phyloP scores from a whole-genome alignment of 2,797 vertebrate genomes.

The Cossypha polioptera region DNA sequence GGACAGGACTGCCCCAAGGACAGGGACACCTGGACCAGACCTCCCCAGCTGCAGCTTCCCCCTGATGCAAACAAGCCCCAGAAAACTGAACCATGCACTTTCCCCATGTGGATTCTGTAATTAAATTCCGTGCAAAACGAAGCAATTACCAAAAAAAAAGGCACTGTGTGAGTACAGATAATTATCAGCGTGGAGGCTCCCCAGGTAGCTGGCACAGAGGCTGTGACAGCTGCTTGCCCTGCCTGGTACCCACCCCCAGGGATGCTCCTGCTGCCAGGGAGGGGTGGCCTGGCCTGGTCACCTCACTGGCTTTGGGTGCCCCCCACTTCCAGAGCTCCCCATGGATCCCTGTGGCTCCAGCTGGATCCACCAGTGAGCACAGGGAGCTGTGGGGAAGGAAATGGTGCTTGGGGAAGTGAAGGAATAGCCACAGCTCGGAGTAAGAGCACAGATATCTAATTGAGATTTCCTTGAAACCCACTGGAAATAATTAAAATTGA shows the following conservation, averaged over 20 bases:
- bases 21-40: accelerated
- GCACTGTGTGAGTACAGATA: background rate
- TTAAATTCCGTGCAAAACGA: slow-evolving; percentile 22
- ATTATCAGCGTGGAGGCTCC: background rate
- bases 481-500: slow-evolving; percentile 68
- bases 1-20: background rate
- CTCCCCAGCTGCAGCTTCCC: background rate
- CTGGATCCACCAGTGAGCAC: background rate
- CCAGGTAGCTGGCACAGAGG: background rate
- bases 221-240: background rate
- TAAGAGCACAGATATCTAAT: background rate
- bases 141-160: slow-evolving; percentile 6
- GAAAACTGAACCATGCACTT: accelerated
- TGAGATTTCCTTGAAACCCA: slow-evolving; percentile 61
- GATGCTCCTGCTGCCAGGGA: background rate
- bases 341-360: accelerated
- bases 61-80: accelerated
- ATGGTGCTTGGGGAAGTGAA: background rate
- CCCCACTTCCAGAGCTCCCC: background rate
- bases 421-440: background rate
- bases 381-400: background rate
- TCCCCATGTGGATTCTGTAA: background rate
- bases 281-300: background rate
- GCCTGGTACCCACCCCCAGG: background rate
- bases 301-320: background rate